These are phyloP conservation scores for Boloria euphrosyne DNA, from an alignment of 2,888 invertebrate species.

Conservation along the genomic window DNA sequence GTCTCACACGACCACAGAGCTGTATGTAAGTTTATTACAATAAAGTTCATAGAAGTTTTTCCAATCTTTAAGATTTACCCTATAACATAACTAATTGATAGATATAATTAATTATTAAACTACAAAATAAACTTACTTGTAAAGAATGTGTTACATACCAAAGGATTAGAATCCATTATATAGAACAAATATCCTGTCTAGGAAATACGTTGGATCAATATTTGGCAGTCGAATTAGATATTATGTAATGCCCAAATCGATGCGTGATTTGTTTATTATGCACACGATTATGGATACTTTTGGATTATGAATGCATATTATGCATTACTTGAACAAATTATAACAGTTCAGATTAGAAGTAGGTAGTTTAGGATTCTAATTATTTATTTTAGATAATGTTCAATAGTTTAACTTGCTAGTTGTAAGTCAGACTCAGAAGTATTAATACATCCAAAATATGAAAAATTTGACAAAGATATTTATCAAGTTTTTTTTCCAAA, in stretches of 20 bases:
- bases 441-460: no score
- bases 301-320: no score
- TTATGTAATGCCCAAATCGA: slow-evolving; percentile 45
- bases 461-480: no score
- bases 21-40: no score
- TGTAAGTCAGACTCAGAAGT: no score
- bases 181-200: slow-evolving; percentile 32
- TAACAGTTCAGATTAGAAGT: neutral
- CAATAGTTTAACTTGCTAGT: no score
- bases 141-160: slow-evolving; percentile 11
- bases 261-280: slow-evolving; percentile 5
- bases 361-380: neutral
- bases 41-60: no score
- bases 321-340: neutral
- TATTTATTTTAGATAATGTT: neutral
- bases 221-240: slow-evolving; percentile 58
- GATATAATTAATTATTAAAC: neutral
- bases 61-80: no score
- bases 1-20: no score
- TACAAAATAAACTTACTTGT: neutral
- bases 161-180: slow-evolving; percentile 25
- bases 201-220: slow-evolving; percentile 63
- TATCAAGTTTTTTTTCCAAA: slow-evolving; percentile 1
- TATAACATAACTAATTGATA: no score
- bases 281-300: no score